Conservation (phyloP, 2,888 invertebrate genomes). For the Drosophila nr. perissopoda region DNA sequence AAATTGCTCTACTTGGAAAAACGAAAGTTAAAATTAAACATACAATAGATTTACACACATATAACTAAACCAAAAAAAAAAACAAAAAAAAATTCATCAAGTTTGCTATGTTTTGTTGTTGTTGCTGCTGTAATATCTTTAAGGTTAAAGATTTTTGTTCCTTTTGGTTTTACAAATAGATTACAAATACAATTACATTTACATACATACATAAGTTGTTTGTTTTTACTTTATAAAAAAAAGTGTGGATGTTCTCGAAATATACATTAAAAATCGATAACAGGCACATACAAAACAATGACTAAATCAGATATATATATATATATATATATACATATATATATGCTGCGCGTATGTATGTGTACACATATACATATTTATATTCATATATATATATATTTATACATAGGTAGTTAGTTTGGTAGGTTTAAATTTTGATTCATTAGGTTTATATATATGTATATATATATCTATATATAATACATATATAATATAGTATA, state of each 20-base stretch:
- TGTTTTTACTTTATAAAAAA: conserved; percentile 17
- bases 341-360: conserved; percentile 8
- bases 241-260: conserved; percentile 56
- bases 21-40: conserved; percentile 54
- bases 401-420: conserved; percentile 31
- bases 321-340: conserved; percentile 13
- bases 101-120: conserved; percentile 21
- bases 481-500: conserved; percentile 10
- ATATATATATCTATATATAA: conserved; percentile 8
- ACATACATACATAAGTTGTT: conserved; percentile 54
- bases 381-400: conserved; percentile 23
- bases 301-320: conserved; percentile 67
- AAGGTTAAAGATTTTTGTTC: conserved; percentile 21
- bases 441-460: conserved; percentile 41
- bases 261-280: conserved; percentile 76
- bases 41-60: conserved; percentile 33
- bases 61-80: conserved; percentile 18
- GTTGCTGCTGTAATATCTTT: conserved; percentile 42
- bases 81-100: conserved; percentile 16
- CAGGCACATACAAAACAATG: conserved; percentile 79
- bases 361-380: conserved; percentile 14
- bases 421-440: conserved; percentile 58
- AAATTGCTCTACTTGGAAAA: conserved; percentile 76
- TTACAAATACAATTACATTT: conserved; percentile 54
- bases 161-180: conserved; percentile 38